A percentile compares a stretch with the other conserved stretches of the same genome.
phyloP scores from a whole-genome alignment of 1,140 invertebrate species.

The Aphelinus atriplicis region DNA sequence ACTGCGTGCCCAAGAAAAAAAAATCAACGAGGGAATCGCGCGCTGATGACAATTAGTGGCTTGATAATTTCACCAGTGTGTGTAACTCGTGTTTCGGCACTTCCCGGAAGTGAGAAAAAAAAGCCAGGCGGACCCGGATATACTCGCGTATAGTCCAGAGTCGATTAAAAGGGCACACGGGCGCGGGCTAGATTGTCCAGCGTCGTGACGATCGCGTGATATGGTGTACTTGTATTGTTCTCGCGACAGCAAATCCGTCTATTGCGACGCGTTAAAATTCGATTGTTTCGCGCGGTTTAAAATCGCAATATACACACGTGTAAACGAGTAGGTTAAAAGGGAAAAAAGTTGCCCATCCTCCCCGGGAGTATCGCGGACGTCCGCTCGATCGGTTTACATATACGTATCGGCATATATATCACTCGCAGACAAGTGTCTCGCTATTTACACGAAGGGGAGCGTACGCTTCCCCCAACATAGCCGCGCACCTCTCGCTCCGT shows the following conservation, averaged over 20 bases:
- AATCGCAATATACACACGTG: not conserved
- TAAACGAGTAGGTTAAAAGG: not conserved
- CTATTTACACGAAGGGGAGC: constrained; percentile 28
- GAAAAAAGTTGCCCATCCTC: not conserved
- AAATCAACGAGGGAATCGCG: too few relatives aligned
- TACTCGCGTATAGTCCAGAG: too few relatives aligned
- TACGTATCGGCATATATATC: constrained; percentile 33
- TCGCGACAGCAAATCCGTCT: not conserved
- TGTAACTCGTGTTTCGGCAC: too few relatives aligned
- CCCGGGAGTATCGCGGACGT: constrained; percentile 19
- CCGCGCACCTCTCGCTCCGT: not conserved
- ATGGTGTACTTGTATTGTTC: not conserved
- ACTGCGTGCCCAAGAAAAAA: too few relatives aligned
- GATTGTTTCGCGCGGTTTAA: too few relatives aligned
- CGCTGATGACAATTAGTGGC: too few relatives aligned
- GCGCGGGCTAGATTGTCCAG: too few relatives aligned
- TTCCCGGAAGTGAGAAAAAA: not conserved
- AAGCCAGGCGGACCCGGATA: too few relatives aligned
- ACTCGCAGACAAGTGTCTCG: constrained; percentile 19
- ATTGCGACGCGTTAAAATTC: too few relatives aligned
- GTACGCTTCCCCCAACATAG: too few relatives aligned
- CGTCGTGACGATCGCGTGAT: not conserved
- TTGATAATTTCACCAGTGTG: too few relatives aligned
- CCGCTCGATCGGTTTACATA: constrained; percentile 23
- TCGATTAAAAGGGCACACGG: too few relatives aligned